These are phyloP conservation scores for Bolborhynchus lineola DNA, from an alignment of 2,113 vertebrate species.

Conservation along the genomic window DNA sequence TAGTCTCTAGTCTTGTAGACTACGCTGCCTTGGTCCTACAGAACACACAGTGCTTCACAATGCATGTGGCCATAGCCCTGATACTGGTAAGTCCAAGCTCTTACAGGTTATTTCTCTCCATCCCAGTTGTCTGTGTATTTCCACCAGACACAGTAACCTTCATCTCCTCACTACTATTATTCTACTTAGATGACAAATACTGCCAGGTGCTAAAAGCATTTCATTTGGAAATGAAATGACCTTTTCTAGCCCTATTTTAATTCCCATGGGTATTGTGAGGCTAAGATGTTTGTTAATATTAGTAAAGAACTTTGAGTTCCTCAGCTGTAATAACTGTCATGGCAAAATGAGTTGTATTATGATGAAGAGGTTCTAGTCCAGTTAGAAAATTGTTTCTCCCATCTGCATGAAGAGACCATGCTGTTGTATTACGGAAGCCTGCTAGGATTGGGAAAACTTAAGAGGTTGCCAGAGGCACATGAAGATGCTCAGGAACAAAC, in stretches of 20 bases:
- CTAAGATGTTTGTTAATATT: neutral
- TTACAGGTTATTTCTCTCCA: neutral
- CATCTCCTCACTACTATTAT: neutral
- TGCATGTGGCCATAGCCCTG: accelerated
- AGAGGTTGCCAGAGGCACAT: neutral
- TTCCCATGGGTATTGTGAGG: neutral
- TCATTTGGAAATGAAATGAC: neutral
- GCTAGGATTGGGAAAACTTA: neutral
- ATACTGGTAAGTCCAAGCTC: neutral
- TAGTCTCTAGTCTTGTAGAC: neutral
- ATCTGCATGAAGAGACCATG: neutral
- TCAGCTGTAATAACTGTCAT: neutral
- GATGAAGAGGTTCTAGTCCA: neutral
- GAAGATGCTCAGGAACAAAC: neutral
- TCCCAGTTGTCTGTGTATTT: neutral
- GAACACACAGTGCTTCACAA: neutral
- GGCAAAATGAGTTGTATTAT: neutral
- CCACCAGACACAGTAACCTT: neutral
- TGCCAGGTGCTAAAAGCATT: neutral
- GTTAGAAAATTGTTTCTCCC: neutral
- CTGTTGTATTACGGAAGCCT: neutral
- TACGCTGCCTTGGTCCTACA: neutral
- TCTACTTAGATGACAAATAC: neutral
- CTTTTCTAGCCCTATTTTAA: neutral
- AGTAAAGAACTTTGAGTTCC: neutral